Evolutionary conservation across 2,888 invertebrate species (phyloP), one percentile per base, ranked within the genome.

Genomic region (Gymnocheta viridis): DNA sequence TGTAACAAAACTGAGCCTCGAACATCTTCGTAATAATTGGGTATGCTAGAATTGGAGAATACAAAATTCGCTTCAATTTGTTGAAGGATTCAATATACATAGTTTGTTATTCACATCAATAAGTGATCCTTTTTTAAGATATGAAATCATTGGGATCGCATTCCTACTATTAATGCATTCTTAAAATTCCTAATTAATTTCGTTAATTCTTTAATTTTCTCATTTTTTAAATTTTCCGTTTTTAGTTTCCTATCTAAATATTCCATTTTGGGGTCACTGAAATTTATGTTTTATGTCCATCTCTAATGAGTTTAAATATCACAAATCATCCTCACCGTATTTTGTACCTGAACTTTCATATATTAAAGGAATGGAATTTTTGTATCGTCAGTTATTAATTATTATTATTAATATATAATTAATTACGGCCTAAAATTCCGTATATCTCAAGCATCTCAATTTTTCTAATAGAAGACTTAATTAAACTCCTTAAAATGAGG

Each of bases 221-320:
- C 60, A 51, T 12, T 24, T 47, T 79, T 79, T 10, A 85, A 38
- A 35, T 80, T 49, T 29, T 72, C 62, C 10, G 22, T 9, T 47
- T 19, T 38, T 51, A 51, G 69, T 72, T 56, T 62, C 19, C 62
- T 51, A 22, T 19, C 73, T 47, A 70, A 51, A 22, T 58, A 32
- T n/a, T 70, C 54, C 12, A 70, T 60, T 44, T 62, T 49, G 3
- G 69, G 69, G 14, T 60, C 51, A 29, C 62, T 41, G 49, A 77
- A 81, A 58, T 60, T 72, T 35, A 78, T 73, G 51, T 77, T 60
- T 72, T 35, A 78, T 73, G 51, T 77, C 73, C 38, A 60, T 77
- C 27, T 62, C 72, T 66, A 54, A 62, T 19, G 27, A 38, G 35
- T 38, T 51, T 2, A 79, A 78, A 58, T 78, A 72, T 24, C 17